phyloP scores from a whole-genome alignment of 2,888 invertebrate genomes.

The Zeuzera pyrina region DNA sequence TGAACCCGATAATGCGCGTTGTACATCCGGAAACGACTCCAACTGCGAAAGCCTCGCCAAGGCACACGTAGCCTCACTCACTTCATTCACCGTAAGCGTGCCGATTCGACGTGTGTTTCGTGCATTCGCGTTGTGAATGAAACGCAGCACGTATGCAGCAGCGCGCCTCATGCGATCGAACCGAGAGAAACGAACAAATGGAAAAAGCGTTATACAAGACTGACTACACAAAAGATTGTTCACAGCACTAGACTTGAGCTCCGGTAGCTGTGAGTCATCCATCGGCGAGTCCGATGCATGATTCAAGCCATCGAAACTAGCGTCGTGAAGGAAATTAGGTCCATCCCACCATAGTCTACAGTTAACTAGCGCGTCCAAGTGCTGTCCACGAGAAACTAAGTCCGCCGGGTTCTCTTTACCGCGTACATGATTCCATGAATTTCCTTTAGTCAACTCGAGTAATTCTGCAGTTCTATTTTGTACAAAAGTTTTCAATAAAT shows the following conservation, averaged over 20 bases:
- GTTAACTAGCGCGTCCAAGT: not conserved
- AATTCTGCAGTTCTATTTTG: slow-evolving; percentile 14
- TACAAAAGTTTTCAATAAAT: slow-evolving; percentile 15
- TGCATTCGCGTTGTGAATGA: too few relatives aligned
- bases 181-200: too few relatives aligned
- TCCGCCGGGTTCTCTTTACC: slow-evolving; percentile 5
- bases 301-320: too few relatives aligned
- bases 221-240: too few relatives aligned
- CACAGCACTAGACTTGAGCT: too few relatives aligned
- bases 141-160: too few relatives aligned
- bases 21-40: not conserved
- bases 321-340: not conserved
- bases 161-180: too few relatives aligned
- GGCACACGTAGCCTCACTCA: not conserved
- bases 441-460: slow-evolving; percentile 3
- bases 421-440: slow-evolving; percentile 1
- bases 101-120: too few relatives aligned
- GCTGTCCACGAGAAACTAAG: slow-evolving; percentile 2
- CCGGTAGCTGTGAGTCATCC: too few relatives aligned
- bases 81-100: not conserved
- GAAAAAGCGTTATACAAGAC: too few relatives aligned
- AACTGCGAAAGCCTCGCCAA: not conserved
- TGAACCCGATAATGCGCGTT: not conserved
- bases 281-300: too few relatives aligned
- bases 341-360: slow-evolving; percentile 4